Evolutionary conservation across 2,113 vertebrate species (phyloP), one percentile per base, ranked within the genome.

Genomic region (Bujurquina vittata): DNA sequence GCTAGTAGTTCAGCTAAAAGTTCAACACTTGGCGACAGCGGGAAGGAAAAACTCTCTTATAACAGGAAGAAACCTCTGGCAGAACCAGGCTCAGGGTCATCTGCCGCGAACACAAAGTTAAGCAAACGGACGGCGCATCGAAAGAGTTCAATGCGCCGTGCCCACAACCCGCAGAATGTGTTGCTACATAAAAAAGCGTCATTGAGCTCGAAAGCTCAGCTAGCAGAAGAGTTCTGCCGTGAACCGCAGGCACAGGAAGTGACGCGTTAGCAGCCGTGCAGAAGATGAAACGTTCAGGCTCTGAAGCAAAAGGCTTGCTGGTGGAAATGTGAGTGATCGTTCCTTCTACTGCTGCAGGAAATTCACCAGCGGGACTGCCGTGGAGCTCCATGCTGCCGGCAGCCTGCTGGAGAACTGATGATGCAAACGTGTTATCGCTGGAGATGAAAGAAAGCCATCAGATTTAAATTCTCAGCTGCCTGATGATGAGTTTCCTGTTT

Each of bases 401-500:
- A 65, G n/a, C 62, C 62, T 67, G 37, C 22, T 6, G 62, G 62
- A 67, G 43, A 46, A 1, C 23, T 17, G 62, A 67, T 1, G 8
- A 14, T 67, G 37, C n/a, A 67, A 35, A 75, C 5, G 0, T 40
- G 73, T 56, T 56, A 75, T 75, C 54, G 0, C 26, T 9, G n/a
- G 9, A 37, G 65, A 56, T 35, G 56, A 72, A 29, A 54, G 31
- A 80, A 72, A 74, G 31, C 35, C 43, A 56, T 29, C 49, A 72
- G 20, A 83, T 83, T 49, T 84, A 49, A 87, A 79, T 80, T 55
- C 35, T 29, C 26, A 57, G 5, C 72, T 10, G 65, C 43, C 11
- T 22, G 55, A 62, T 40, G 31, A 22, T 40, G 73, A 62, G 33
- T 18, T 84, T 84, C 86, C 81, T 76, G 62, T 76, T 77, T 78